phyloP scores from a whole-genome alignment of 2,113 vertebrate genomes.

The Cyprinodon variegatus region DNA sequence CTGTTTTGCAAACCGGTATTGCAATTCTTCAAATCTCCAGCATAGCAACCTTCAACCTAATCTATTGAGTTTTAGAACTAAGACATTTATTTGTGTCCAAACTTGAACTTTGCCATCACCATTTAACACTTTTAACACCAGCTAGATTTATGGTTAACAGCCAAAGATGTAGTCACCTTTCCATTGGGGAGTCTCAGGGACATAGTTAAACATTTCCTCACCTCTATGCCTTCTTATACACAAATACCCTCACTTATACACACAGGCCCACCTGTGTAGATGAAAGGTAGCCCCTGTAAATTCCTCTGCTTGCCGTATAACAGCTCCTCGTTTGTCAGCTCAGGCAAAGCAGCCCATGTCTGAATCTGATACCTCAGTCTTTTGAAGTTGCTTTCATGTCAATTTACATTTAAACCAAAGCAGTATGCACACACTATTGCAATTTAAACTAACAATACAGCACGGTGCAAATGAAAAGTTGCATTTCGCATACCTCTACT shows the following conservation, averaged over 20 bases:
- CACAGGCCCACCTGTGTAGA: constrained; percentile 81
- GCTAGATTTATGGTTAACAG: neutral
- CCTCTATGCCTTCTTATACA: neutral
- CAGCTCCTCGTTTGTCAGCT: constrained; percentile 76
- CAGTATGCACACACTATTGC: constrained; percentile 4
- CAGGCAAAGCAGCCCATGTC: constrained; percentile 67
- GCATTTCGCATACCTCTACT: neutral
- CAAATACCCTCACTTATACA: constrained; percentile 8
- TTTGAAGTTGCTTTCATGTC: constrained; percentile 75
- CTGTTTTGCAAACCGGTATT: constrained; percentile 6
- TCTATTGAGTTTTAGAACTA: neutral
- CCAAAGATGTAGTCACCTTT: neutral
- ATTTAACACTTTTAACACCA: neutral
- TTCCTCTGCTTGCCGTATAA: constrained; percentile 79
- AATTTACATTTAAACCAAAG: constrained; percentile 47
- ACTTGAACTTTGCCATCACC: neutral
- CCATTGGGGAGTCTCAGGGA: neutral
- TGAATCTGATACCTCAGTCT: constrained; percentile 81
- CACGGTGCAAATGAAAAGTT: neutral
- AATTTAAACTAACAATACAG: constrained; percentile 1
- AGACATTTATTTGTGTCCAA: neutral
- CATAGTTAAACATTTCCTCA: neutral
- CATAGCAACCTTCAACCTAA: constrained; percentile 3
- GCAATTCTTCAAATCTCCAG: constrained; percentile 34
- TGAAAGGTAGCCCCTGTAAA: constrained; percentile 82